Evolutionary conservation across 2,113 vertebrate genomes (phyloP).

Genomic region (Periophthalmus modestus): DNA sequence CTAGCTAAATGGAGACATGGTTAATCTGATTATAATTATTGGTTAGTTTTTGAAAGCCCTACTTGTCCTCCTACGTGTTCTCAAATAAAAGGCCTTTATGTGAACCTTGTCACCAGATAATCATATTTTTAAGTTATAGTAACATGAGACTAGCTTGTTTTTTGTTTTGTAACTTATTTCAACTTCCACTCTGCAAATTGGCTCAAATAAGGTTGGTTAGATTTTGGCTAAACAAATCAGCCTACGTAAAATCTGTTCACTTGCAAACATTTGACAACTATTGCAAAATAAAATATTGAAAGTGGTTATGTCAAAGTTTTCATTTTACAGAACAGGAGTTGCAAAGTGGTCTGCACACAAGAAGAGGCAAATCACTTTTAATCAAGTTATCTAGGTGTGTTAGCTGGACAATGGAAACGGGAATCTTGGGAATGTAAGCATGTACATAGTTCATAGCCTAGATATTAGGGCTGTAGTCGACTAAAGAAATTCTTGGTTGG

Average conservation of each 20-base stretch:
- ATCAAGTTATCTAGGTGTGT: background rate
- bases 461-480: too few relatives aligned
- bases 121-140: slow-evolving; percentile 1
- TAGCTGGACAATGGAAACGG: background rate
- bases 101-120: background rate
- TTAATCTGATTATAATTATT: background rate
- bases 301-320: background rate
- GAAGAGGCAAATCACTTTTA: background rate
- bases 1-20: background rate
- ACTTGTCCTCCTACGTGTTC: background rate
- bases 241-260: slow-evolving; percentile 1
- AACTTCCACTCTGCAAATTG: background rate
- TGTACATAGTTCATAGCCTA: too few relatives aligned
- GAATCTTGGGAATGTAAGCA: too few relatives aligned
- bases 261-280: background rate
- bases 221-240: background rate
- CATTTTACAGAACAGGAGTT: background rate
- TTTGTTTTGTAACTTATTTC: background rate
- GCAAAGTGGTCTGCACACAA: background rate
- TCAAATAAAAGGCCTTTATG: background rate
- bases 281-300: background rate
- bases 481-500: too few relatives aligned
- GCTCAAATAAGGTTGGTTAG: background rate
- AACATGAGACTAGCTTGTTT: background rate
- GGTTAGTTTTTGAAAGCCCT: background rate